Percentiles rank a stretch among this genome's conserved stretches.
These are phyloP conservation scores for Mastomys natalensis DNA, from an alignment of 2,113 vertebrate genomes.

Conservation along the genomic window DNA sequence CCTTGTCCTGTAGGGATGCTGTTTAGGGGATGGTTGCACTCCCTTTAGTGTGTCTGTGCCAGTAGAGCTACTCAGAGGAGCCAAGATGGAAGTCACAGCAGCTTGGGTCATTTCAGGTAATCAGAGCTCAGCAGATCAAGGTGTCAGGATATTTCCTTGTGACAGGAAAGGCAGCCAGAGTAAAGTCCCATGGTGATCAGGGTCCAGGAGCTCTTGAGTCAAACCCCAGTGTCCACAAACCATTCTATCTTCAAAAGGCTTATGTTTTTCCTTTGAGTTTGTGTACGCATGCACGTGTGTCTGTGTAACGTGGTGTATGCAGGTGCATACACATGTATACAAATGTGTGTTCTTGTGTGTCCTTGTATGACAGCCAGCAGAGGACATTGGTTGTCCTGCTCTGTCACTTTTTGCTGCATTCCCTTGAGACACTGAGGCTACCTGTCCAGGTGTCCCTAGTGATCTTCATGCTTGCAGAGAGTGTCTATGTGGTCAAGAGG, in stretches of 20 bases:
- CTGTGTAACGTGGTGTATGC: not conserved
- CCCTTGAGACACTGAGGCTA: not conserved
- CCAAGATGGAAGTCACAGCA: not conserved
- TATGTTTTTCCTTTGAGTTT: not conserved
- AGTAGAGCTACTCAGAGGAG: not conserved
- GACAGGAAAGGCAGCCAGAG: not conserved
- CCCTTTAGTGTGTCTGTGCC: not conserved
- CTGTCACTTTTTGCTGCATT: not conserved
- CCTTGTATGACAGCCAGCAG: not conserved
- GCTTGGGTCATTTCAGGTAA: not conserved
- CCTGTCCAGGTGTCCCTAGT: not conserved
- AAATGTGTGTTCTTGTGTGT: not conserved
- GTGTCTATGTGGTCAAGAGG: not conserved
- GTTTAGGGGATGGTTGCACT: not conserved
- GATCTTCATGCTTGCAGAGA: no score
- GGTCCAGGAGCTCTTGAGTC: not conserved
- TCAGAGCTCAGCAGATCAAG: not conserved
- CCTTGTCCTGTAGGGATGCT: not conserved
- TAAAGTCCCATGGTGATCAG: not conserved
- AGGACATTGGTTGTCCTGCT: not conserved
- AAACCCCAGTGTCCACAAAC: not conserved
- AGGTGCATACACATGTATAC: not conserved
- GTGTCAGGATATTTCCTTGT: not conserved
- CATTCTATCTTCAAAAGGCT: not conserved
- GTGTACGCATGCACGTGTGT: not conserved